phyloP scores from a whole-genome alignment of 2,888 invertebrate genomes.

The Cremastinae sp. region DNA sequence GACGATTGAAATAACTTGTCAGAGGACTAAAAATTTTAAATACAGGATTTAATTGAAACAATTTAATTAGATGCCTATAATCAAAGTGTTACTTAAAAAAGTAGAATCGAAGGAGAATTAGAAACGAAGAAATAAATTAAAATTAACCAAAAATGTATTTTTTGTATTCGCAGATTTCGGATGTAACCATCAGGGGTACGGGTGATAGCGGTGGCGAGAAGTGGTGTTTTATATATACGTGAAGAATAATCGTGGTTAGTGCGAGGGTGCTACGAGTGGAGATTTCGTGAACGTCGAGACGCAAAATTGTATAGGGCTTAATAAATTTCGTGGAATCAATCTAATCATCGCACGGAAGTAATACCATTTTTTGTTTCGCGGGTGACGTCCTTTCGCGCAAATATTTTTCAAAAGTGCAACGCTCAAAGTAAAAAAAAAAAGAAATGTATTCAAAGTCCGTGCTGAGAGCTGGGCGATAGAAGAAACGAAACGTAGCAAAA shows the following conservation, averaged over 20 bases:
- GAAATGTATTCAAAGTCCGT: neutral
- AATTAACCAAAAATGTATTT: conserved; percentile 20
- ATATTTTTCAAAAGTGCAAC: conserved; percentile 15
- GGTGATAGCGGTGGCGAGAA: conserved; percentile 48
- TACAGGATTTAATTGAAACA: no score
- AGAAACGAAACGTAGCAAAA: neutral
- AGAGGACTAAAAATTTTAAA: no score
- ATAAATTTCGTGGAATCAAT: neutral
- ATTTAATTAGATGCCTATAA: no score
- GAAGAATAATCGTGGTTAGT: conserved; percentile 30
- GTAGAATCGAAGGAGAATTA: neutral
- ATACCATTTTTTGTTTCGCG: neutral
- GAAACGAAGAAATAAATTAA: neutral
- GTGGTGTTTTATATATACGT: conserved; percentile 56
- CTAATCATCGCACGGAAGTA: neutral
- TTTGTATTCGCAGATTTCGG: conserved; percentile 55
- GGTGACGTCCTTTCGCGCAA: neutral
- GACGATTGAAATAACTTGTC: no score
- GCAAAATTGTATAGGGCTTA: neutral
- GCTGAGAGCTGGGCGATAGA: conserved; percentile 40
- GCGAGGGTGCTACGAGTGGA: conserved; percentile 44
- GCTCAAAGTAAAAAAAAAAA: conserved; percentile 7
- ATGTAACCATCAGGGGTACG: conserved; percentile 53
- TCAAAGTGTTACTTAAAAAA: neutral
- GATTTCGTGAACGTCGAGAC: conserved; percentile 37